Evolutionary conservation across 2,888 invertebrate species (phyloP).

Genomic region (Drosophila neoperkinsi): DNA sequence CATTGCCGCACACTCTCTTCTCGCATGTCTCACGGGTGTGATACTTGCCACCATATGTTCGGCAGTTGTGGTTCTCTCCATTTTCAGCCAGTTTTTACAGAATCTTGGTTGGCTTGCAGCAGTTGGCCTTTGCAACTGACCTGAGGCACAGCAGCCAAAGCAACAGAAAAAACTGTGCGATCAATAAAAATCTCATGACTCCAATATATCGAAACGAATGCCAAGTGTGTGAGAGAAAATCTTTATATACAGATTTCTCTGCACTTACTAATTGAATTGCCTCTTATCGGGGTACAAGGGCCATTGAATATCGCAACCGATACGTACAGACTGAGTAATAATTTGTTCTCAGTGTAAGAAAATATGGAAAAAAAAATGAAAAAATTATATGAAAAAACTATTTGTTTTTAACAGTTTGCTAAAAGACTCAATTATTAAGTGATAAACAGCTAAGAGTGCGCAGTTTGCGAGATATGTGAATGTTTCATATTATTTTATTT

Average conservation of each 20-base stretch:
- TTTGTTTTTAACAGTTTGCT: not conserved
- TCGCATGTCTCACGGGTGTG: constrained; percentile 32
- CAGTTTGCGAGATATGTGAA: not conserved
- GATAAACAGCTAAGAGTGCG: not conserved
- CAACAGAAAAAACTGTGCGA: not conserved
- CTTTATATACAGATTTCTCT: constrained; percentile 12
- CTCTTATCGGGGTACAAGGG: not conserved
- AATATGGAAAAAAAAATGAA: not conserved
- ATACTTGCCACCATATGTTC: constrained; percentile 48
- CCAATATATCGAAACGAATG: not conserved
- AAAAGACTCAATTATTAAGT: not conserved
- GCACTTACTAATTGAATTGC: not conserved
- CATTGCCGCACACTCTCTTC: constrained; percentile 46
- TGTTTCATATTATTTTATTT: not conserved
- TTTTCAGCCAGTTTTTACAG: constrained; percentile 31
- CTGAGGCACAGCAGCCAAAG: constrained; percentile 28
- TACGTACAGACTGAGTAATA: not conserved
- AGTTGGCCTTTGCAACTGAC: constrained; percentile 29
- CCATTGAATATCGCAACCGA: not conserved
- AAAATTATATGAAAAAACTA: too few species aligned
- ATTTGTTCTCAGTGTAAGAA: not conserved
- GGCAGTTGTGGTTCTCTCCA: constrained; percentile 20
- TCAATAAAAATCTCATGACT: constrained; percentile 10
- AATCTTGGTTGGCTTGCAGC: constrained; percentile 52
- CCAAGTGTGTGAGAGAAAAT: not conserved